Evolutionary conservation across 1,140 invertebrate genomes (phyloP).

Genomic region (Caenorhabditis brenneri): DNA sequence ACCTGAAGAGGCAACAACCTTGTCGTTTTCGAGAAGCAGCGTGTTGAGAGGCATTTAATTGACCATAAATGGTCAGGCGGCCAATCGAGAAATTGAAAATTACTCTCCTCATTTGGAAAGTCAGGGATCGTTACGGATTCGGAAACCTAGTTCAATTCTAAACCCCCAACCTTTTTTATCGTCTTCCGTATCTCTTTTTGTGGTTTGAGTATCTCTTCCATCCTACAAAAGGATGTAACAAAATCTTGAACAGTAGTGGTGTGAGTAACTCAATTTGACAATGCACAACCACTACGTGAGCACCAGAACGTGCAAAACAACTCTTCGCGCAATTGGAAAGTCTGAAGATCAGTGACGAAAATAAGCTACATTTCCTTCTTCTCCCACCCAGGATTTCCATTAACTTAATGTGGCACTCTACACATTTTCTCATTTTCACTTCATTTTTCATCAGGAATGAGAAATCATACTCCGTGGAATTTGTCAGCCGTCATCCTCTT

Average conservation of each 20-base stretch:
- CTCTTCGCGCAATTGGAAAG: background rate
- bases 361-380: background rate
- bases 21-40: slow-evolving; percentile 1
- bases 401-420: background rate
- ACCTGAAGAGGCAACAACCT: slow-evolving; percentile 40
- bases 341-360: background rate
- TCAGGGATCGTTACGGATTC: no score
- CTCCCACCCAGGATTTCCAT: background rate
- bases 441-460: no score
- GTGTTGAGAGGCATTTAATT: slow-evolving; percentile 39
- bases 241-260: background rate
- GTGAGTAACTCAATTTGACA: background rate
- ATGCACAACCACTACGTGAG: background rate
- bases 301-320: background rate
- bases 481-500: no score
- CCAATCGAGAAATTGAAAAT: slow-evolving; percentile 16
- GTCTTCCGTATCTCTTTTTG: no score
- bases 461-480: no score
- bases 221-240: no score
- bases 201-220: no score
- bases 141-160: no score
- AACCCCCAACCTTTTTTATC: background rate
- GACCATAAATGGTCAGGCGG: slow-evolving; percentile 26
- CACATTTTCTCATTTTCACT: no score
- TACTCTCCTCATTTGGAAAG: background rate